Conservation (phyloP, 1,140 invertebrate genomes). For the Drosophila albomicans region DNA sequence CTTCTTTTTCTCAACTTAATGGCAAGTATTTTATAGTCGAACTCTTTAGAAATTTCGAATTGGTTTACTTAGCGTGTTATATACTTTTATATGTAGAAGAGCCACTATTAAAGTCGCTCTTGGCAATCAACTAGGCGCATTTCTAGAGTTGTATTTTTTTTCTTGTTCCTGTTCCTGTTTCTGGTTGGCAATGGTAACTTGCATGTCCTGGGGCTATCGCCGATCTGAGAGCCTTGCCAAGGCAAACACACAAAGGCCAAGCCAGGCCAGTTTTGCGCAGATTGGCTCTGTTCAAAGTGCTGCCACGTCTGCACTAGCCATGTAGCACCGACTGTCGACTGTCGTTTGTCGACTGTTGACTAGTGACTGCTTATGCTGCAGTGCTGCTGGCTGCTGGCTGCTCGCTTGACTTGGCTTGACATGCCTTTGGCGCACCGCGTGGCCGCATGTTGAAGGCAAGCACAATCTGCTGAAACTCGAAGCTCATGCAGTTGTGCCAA, state of each 20-base stretch:
- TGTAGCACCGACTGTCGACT: not conserved
- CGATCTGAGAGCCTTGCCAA: slow-evolving; percentile 57
- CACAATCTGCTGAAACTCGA: not conserved
- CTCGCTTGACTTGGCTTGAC: slow-evolving; percentile 63
- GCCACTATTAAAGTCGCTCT: too few relatives aligned
- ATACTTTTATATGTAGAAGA: not conserved
- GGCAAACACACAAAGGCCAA: slow-evolving; percentile 53
- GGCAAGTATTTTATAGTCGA: too few relatives aligned
- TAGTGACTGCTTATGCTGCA: too few relatives aligned
- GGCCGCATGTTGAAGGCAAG: slow-evolving; percentile 58
- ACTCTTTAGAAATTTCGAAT: too few relatives aligned
- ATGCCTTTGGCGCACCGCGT: slow-evolving; percentile 75
- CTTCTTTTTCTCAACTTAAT: too few relatives aligned
- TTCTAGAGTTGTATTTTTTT: too few relatives aligned
- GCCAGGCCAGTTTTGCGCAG: slow-evolving; percentile 41
- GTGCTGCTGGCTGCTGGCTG: slow-evolving; percentile 1
- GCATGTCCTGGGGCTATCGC: slow-evolving; percentile 55
- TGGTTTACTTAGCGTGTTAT: too few relatives aligned
- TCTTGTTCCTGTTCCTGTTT: not conserved
- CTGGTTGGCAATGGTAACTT: slow-evolving; percentile 47
- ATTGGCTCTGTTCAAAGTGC: slow-evolving; percentile 47
- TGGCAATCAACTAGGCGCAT: too few relatives aligned
- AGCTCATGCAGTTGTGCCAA: slow-evolving; percentile 3
- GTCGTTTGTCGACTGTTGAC: too few relatives aligned
- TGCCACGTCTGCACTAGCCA: not conserved